These are phyloP conservation scores for Ivindomyrus marchei DNA, from an alignment of 2,113 vertebrate species.

Conservation along the genomic window DNA sequence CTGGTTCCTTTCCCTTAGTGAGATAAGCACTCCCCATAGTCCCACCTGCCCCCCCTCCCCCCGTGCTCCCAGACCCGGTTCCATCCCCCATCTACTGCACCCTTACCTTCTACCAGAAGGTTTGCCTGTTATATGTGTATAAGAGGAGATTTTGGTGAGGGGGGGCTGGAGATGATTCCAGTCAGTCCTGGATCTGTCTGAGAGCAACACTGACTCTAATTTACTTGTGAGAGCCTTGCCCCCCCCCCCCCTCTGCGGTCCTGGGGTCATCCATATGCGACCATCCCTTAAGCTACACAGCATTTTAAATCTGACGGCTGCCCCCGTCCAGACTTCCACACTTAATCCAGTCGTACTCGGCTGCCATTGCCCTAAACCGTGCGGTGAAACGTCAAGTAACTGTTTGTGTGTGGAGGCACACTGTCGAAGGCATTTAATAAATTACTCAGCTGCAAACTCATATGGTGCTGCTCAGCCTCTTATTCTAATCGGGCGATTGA, in stretches of 20 bases:
- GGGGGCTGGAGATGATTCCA: constrained; percentile 48
- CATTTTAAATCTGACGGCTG: constrained; percentile 57
- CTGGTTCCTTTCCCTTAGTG: background rate
- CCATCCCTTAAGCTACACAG: constrained; percentile 61
- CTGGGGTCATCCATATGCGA: constrained; percentile 61
- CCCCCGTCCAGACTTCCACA: constrained; percentile 68
- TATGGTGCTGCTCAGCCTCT: constrained; percentile 69
- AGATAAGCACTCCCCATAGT: background rate
- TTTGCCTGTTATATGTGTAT: background rate
- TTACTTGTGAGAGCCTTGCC: constrained; percentile 64
- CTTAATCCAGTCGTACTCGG: constrained; percentile 81
- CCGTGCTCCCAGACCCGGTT: background rate
- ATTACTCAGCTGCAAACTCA: constrained; percentile 68
- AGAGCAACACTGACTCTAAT: constrained; percentile 59
- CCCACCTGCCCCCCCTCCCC: constrained; percentile 7
- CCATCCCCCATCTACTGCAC: background rate
- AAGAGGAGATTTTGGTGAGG: background rate
- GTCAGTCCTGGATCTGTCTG: constrained; percentile 65
- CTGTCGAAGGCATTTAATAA: constrained; percentile 76
- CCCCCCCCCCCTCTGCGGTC: constrained; percentile 59
- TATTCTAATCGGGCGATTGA: constrained; percentile 70
- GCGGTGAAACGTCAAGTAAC: constrained; percentile 74
- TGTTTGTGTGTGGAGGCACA: constrained; percentile 57
- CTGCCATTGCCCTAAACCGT: constrained; percentile 74
- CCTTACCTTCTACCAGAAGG: background rate